A percentile compares a stretch with the other conserved stretches of the same genome.
These are phyloP conservation scores for Chelonus formosanus DNA, from an alignment of 2,888 invertebrate genomes.

Conservation along the genomic window DNA sequence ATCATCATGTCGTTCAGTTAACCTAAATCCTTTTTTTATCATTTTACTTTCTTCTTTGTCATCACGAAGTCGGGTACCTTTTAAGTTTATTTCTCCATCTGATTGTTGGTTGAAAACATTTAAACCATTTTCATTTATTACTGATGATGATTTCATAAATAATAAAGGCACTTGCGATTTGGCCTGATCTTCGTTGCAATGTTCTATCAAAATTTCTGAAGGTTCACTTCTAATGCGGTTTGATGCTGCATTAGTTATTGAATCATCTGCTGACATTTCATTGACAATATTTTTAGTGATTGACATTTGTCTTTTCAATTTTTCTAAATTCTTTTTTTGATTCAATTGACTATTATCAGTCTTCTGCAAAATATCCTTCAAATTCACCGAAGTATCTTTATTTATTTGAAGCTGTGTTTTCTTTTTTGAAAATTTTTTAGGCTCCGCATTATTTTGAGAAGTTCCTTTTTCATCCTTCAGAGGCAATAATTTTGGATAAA, in stretches of 20 bases:
- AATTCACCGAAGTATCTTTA: slow-evolving; percentile 53
- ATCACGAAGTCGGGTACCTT: slow-evolving; percentile 29
- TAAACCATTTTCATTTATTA: no score
- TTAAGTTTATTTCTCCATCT: not conserved
- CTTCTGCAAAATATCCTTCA: slow-evolving; percentile 58
- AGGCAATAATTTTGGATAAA: slow-evolving; percentile 39
- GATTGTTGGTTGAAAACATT: no score
- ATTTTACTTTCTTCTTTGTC: slow-evolving; percentile 48
- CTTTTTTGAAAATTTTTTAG: slow-evolving; percentile 24
- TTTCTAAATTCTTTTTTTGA: slow-evolving; percentile 58
- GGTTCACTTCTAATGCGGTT: slow-evolving; percentile 12
- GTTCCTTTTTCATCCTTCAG: slow-evolving; percentile 2
- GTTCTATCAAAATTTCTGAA: no score
- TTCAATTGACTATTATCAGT: slow-evolving; percentile 50
- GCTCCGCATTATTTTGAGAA: not conserved
- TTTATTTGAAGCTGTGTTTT: slow-evolving; percentile 12
- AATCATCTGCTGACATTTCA: slow-evolving; percentile 43
- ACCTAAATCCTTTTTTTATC: slow-evolving; percentile 35
- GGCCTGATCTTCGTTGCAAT: no score
- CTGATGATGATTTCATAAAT: no score
- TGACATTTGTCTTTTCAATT: slow-evolving; percentile 56
- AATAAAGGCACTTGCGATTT: no score
- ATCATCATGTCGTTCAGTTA: slow-evolving; percentile 36
- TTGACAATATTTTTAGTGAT: slow-evolving; percentile 59
- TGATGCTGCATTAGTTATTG: slow-evolving; percentile 38